A percentile compares a stretch with the other conserved stretches of the same genome.
These are phyloP conservation scores for Calephelis virginiensis DNA, from an alignment of 1,140 invertebrate genomes.

Conservation along the genomic window DNA sequence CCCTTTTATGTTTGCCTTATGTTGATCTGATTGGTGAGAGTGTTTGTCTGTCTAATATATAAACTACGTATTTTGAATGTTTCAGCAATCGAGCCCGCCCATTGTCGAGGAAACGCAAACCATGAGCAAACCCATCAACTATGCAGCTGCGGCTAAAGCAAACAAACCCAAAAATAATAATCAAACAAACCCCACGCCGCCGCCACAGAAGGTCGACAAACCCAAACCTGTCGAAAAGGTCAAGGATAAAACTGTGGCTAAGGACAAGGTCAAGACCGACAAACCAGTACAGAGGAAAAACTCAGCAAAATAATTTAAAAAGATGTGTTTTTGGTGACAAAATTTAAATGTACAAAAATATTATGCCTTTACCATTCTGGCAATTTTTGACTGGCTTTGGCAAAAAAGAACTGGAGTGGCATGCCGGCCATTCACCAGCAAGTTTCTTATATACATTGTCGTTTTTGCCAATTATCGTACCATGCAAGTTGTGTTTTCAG, in stretches of 20 bases:
- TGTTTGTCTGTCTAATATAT: neutral
- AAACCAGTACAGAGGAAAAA: slow-evolving; percentile 53
- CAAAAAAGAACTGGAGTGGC: neutral
- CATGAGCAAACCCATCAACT: slow-evolving; percentile 65
- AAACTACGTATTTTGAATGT: slow-evolving; percentile 16
- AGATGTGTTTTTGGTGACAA: slow-evolving; percentile 15
- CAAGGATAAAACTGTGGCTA: slow-evolving; percentile 26
- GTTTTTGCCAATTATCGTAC: neutral
- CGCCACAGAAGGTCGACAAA: slow-evolving; percentile 29
- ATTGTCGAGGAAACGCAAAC: slow-evolving; percentile 32
- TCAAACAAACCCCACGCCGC: slow-evolving; percentile 31
- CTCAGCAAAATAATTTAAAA: slow-evolving; percentile 42
- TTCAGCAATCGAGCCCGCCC: slow-evolving; percentile 41
- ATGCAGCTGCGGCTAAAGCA: slow-evolving; percentile 63
- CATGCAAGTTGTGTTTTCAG: neutral
- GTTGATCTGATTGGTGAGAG: no score
- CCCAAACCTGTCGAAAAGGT: slow-evolving; percentile 29
- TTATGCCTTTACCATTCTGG: slow-evolving; percentile 9
- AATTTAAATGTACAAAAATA: slow-evolving; percentile 16
- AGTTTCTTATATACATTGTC: neutral
- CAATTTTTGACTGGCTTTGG: slow-evolving; percentile 2
- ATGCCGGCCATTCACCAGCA: neutral
- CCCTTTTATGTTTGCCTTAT: no score
- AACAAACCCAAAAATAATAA: slow-evolving; percentile 55
- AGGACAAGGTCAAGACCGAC: slow-evolving; percentile 32